A percentile compares a stretch with the other conserved stretches of the same genome.
Conservation (phyloP, 2,888 invertebrate species). For the Flabesymbios commensalis region DNA sequence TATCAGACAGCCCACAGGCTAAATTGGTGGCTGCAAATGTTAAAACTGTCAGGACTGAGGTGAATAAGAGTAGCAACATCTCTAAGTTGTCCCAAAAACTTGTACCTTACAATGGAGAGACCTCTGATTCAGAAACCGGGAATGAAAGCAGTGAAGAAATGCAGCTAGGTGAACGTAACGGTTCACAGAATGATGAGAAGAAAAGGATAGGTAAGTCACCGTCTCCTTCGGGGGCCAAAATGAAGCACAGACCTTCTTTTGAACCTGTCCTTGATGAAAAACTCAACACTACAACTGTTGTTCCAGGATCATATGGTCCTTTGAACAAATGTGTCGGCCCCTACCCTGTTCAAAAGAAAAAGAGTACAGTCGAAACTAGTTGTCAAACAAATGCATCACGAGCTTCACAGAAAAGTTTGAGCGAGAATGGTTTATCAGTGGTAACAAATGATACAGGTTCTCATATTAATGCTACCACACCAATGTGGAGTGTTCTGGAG, state of each 20-base stretch:
- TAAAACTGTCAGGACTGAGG: not conserved
- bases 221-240: too few species aligned
- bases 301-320: not conserved
- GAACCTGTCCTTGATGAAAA: not conserved
- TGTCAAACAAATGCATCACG: not conserved
- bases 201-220: too few species aligned
- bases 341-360: too few species aligned
- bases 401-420: not conserved
- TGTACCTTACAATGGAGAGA: constrained; percentile 6
- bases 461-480: constrained; percentile 50
- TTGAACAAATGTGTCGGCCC: not conserved
- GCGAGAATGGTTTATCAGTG: constrained; percentile 12
- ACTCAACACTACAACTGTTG: not conserved
- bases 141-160: too few species aligned
- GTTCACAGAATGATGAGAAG: too few species aligned
- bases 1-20: constrained; percentile 10
- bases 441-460: constrained; percentile 11
- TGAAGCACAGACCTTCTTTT: too few species aligned
- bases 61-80: not conserved
- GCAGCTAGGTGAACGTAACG: too few species aligned
- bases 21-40: not conserved
- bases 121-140: not conserved
- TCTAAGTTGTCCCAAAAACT: not conserved
- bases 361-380: not conserved
- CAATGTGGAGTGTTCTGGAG: constrained; percentile 52